Evolutionary conservation across 2,797 vertebrate species (phyloP), one percentile per base, ranked within the genome.

Genomic region (Amphiprion clarkii): DNA sequence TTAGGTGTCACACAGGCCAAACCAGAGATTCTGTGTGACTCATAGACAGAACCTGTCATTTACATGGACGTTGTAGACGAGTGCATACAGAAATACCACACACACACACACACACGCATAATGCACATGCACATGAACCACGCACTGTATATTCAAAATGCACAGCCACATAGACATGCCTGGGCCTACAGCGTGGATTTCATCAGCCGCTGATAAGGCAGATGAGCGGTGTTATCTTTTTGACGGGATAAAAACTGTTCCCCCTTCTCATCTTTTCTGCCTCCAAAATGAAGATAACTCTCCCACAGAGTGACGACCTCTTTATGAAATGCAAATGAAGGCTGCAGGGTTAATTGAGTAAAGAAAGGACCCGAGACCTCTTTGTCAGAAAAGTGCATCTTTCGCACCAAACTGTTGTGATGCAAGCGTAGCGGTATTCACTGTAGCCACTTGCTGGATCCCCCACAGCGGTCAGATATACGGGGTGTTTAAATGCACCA

Each of bases 181-280:
- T 57, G 72, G 49, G 57, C 72, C 62, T 73, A 58, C 55, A 71
- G 81, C 31, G 11, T 73, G 77, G 74, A 82, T 91, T 89, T 96
- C 95, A 96, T 96, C 95, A 96, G 95, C 94, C 88, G 6, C 91
- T 95, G 95, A 96, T 97, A 97, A 96, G 96, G 84, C 89, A 91
- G 95, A 94, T 95, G 93, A 94, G 93, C 93, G 93, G 93, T 94
- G 96, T 97, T 98, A 97, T 98, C 93, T 93, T 77, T 93, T 76
- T 93, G 94, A 96, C 95, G 95, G 96, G 95, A 95, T 95, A 95
- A 92, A 95, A 93, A 95, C 92, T 85, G 84, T 92, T 90, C 78
- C 78, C 87, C 74, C 72, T 64, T 84, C 76, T 90, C 88, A 84
- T 87, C 84, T 93, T 91, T 92, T 90, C 92, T 93, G 95, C 95